Base-by-base conservation (phyloP, 1,140 invertebrate species). In the Teleogryllus occipitalis region DNA sequence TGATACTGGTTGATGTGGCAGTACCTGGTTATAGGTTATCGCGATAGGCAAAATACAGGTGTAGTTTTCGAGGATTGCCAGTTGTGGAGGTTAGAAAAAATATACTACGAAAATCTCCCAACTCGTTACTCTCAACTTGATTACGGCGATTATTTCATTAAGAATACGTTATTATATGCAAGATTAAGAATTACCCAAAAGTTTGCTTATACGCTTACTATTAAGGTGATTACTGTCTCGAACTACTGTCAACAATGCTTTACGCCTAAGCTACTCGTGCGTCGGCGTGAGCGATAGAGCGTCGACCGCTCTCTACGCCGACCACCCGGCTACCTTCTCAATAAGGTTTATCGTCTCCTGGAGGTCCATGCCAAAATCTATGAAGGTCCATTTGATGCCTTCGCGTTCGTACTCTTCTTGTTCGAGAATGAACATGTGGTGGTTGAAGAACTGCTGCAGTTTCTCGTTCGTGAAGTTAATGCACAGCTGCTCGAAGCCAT, bases 401-500 rank as follows among this genome's bases (percentile, higher is more conserved):
- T 97, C 95, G 84, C 93, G 90, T 88, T 97, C 95, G 89, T 97
- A 97, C 85, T 97, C 95, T 87, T 97, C 96, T 91, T 98, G 96
- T 88, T 98, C 96, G 84, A 98, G 90, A 82, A 98, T 93, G 89
- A 98, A 98, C 96, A 97, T 97, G 89, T 96, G 94, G 88, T 97
- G 95, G 88, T 97, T 98, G 93, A 97, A 97, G 89, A 95, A 98
- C 86, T 97, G 96, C 88, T 98, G 96, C 80, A 98, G 90, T 88
- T 96, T 95, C 89, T 98, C 96, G 87, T 98, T 98, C 83, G 96
- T 96, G 90, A 96, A 97, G 90, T 98, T 98, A 91, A 98, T 97
- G 90, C 96, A 98, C 84, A 98, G 90, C 87, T 98, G 96, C 89
- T 98, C 96, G 90, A 98, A 98, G 85, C 94, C 92, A 89, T 98